Conservation (phyloP, 1,140 invertebrate species). For the Leptopilina clavipes region DNA sequence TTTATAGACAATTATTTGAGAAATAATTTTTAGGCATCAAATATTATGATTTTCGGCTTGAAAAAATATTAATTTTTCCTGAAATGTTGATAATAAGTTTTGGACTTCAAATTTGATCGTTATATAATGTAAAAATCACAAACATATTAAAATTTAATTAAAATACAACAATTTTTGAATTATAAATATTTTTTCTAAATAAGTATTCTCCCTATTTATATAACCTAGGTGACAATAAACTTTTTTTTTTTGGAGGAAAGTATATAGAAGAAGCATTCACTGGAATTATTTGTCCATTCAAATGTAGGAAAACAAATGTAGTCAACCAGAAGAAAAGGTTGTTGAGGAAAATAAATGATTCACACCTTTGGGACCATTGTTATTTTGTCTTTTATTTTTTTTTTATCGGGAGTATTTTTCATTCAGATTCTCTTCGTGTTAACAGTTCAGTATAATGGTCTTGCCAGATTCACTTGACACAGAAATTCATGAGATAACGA, state of each 20-base stretch:
- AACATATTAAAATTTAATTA: no score
- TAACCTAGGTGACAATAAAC: neutral
- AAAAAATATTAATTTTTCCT: no score
- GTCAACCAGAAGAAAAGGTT: neutral
- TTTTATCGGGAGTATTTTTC: neutral
- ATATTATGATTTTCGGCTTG: no score
- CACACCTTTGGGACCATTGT: neutral
- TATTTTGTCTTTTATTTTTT: neutral
- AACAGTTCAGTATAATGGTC: neutral
- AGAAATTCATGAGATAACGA: conserved; percentile 15
- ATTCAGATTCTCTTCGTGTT: neutral
- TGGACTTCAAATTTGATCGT: no score
- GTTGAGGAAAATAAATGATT: neutral
- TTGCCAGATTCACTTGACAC: conserved; percentile 17
- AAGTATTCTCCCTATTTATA: neutral
- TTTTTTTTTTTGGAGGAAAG: neutral
- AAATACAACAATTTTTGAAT: no score
- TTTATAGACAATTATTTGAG: no score
- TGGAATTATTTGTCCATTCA: neutral
- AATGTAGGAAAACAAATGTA: neutral
- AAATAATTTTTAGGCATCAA: no score
- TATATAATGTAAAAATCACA: no score
- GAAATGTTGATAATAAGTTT: no score
- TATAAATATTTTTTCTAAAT: no score
- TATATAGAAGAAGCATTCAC: neutral